These are phyloP conservation scores for Ranitomeya variabilis DNA, from an alignment of 2,113 vertebrate genomes.

Conservation along the genomic window DNA sequence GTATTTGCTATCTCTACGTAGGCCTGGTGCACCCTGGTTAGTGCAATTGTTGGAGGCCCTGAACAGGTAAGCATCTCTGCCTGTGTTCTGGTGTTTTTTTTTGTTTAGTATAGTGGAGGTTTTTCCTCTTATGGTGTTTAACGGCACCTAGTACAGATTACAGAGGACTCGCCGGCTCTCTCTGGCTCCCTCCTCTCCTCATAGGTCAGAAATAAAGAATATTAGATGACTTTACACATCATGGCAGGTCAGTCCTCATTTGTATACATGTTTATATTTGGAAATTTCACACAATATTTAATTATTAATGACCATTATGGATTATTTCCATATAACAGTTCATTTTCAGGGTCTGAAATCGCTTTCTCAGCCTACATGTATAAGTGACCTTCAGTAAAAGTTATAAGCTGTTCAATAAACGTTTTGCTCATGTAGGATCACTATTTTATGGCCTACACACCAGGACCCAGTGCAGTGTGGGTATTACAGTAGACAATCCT, in stretches of 20 bases:
- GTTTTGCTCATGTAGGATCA: background rate
- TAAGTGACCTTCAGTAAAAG: background rate
- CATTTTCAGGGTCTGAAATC: too few species aligned
- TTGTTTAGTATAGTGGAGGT: too few species aligned
- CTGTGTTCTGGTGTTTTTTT: too few species aligned
- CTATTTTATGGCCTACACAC: constrained; percentile 1
- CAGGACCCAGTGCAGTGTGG: constrained; percentile 17
- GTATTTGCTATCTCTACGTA: too few species aligned
- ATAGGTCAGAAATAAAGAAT: background rate
- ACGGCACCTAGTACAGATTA: too few species aligned
- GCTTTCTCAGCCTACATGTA: too few species aligned
- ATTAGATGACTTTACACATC: background rate
- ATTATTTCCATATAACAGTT: background rate
- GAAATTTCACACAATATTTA: background rate
- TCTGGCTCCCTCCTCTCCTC: too few species aligned
- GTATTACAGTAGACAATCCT: constrained; percentile 26
- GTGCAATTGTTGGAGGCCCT: too few species aligned
- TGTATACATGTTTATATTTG: background rate
- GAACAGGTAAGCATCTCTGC: too few species aligned
- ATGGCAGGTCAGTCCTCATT: background rate
- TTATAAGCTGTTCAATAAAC: background rate
- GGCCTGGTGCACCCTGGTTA: too few species aligned
- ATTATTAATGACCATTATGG: background rate
- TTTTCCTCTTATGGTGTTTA: too few species aligned
- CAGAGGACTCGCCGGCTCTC: too few species aligned